These are phyloP conservation scores for Athrips mouffetella DNA, from an alignment of 2,888 invertebrate genomes.

Conservation along the genomic window DNA sequence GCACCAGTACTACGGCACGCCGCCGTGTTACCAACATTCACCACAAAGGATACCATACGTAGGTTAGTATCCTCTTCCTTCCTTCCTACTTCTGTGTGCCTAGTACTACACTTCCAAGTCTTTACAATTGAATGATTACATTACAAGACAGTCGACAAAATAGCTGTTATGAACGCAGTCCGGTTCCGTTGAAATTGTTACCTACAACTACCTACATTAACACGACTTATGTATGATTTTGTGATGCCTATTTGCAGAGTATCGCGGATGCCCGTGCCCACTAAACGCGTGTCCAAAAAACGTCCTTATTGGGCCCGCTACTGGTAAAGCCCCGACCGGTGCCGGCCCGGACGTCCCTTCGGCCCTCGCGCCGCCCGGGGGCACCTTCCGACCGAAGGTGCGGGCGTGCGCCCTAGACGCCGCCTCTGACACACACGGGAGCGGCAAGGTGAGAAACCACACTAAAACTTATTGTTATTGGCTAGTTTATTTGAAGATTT, in stretches of 20 bases:
- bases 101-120: neutral
- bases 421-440: slow-evolving; percentile 64
- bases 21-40: slow-evolving; percentile 76
- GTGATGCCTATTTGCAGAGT: slow-evolving; percentile 51
- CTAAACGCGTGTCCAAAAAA: slow-evolving; percentile 98
- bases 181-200: slow-evolving; percentile 4
- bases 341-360: slow-evolving; percentile 72
- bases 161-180: too few species aligned
- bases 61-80: slow-evolving; percentile 66
- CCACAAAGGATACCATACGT: slow-evolving; percentile 82
- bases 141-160: too few species aligned
- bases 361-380: slow-evolving; percentile 69
- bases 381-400: slow-evolving; percentile 73
- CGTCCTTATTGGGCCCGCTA: slow-evolving; percentile 98
- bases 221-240: neutral
- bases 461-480: too few species aligned
- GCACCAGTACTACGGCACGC: slow-evolving; percentile 71
- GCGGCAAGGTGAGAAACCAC: slow-evolving; percentile 59
- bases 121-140: too few species aligned
- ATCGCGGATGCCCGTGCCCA: slow-evolving; percentile 89
- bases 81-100: neutral
- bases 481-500: too few species aligned
- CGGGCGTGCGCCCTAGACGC: slow-evolving; percentile 66
- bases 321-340: slow-evolving; percentile 94
- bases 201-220: neutral